Base-by-base conservation (phyloP, 2,888 invertebrate genomes). In the Leucophenga maculata region DNA sequence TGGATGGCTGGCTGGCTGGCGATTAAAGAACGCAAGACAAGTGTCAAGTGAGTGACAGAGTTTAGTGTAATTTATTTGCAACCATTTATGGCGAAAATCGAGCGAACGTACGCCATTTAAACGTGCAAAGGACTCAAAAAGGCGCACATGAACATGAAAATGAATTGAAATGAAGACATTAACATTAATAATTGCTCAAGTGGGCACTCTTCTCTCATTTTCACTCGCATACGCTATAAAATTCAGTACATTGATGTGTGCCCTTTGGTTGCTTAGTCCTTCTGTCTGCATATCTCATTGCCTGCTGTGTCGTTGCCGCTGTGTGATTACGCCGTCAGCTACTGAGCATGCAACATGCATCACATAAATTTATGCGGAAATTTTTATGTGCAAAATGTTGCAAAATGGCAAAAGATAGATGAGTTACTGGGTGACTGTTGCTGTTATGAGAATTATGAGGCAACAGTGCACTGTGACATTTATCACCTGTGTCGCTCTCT, bases 121-220 rank as follows among this genome's bases (percentile, higher is more conserved):
- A 39, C 11, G 39, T 39, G 39, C 39, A 39, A 39, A 39, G 39
- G 46, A 18, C 20, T 22, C 4, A 20, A 64, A 64, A 62, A 68
- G 59, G 22, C 52, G 65, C 62, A 46, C 57, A 69, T 68, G 67
- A 74, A 75, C 77, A 75, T 57, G 75, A 65, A 64, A 67, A 79
- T 77, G 74, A 75, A 77, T 72, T 70, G 82, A 79, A 83, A 81
- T 81, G 83, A 79, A 81, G 81, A 78, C 74, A 83, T 81, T 83
- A 81, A 75, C 81, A 81, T 81, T 76, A 74, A 83, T 81, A 83
- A 81, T 76, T 79, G 75, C 68, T 65, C 68, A 71, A 74, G 54
- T 50, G 50, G n/a, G n/a, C n/a, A n/a, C n/a, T 16, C 50, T 16
- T n/a, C 50, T 16, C 50, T 18, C 50, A 18, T 16, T 50, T n/a